Conservation (phyloP, 2,113 vertebrate genomes). For the Anhinga rufa region DNA sequence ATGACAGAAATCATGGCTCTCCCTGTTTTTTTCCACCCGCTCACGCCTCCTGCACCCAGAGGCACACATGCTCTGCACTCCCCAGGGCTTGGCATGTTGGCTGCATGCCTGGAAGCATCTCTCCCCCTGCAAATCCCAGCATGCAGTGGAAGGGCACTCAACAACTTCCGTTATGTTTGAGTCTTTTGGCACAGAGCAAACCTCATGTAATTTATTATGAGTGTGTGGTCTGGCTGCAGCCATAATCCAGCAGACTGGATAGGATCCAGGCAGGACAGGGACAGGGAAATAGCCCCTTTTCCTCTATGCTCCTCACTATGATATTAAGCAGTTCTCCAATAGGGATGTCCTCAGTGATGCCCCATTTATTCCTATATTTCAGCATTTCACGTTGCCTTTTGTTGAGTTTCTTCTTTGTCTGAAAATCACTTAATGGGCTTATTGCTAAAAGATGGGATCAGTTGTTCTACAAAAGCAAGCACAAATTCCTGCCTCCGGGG, state of each 20-base stretch:
- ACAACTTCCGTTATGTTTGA: neutral
- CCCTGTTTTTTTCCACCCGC: neutral
- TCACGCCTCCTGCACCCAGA: accelerated
- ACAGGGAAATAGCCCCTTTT: neutral
- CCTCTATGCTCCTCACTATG: neutral
- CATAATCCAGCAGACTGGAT: neutral
- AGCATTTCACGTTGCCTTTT: neutral
- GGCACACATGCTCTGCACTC: neutral
- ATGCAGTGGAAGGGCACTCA: neutral
- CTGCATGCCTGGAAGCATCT: neutral
- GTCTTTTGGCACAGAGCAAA: neutral
- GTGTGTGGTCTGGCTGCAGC: neutral
- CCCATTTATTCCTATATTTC: neutral
- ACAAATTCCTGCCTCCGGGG: neutral
- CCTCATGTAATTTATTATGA: neutral
- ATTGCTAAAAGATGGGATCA: neutral
- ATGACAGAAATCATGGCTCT: neutral
- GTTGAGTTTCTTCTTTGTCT: neutral
- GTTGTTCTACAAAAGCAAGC: neutral
- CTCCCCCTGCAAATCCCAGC: neutral
- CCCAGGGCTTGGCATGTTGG: accelerated
- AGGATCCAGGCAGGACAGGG: neutral
- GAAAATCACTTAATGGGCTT: neutral
- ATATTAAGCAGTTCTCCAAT: neutral
- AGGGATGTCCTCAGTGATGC: neutral